phyloP scores from a whole-genome alignment of 30 jellyfish, hydroid and myxozoan species.

The Haliclystus octoradiatus region DNA sequence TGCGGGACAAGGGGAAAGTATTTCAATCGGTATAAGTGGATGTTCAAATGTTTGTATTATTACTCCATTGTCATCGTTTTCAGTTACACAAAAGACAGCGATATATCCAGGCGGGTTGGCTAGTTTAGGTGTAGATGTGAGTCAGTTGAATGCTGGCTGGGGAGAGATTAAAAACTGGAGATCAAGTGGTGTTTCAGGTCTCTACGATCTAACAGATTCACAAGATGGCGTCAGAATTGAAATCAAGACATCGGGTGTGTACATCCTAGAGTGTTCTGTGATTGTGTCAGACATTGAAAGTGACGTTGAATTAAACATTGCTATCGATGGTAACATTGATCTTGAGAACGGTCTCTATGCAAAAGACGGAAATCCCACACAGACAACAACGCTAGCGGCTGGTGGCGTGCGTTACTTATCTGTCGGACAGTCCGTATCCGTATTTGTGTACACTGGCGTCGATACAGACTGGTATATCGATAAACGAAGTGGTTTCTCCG shows the following conservation, averaged over 20 bases:
- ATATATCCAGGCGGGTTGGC: too few relatives aligned
- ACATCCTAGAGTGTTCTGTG: constrained; percentile 38
- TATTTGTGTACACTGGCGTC: constrained; percentile 27
- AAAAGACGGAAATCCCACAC: constrained; percentile 44
- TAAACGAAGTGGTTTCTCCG: constrained; percentile 45
- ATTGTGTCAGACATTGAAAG: constrained; percentile 29
- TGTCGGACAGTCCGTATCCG: constrained; percentile 28
- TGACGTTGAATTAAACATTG: constrained; percentile 26
- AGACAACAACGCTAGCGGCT: constrained; percentile 32
- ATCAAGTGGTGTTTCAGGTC: constrained; percentile 47
- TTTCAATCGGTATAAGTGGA: too few relatives aligned
- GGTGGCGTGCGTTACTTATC: constrained; percentile 58
- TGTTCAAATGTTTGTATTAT: too few relatives aligned
- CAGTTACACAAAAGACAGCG: too few relatives aligned
- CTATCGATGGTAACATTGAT: constrained; percentile 22
- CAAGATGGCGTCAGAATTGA: constrained; percentile 33
- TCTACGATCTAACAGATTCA: constrained; percentile 46
- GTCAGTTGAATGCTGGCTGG: too few relatives aligned
- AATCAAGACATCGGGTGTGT: constrained; percentile 53
- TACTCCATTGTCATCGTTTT: too few relatives aligned
- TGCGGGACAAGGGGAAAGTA: too few relatives aligned
- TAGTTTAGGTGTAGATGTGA: too few relatives aligned
- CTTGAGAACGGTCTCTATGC: constrained; percentile 42
- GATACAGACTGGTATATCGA: constrained; percentile 79
- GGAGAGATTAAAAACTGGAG: constrained; percentile 19